Base-by-base conservation (phyloP, 2,797 vertebrate species). In the Pitangus sulphuratus region DNA sequence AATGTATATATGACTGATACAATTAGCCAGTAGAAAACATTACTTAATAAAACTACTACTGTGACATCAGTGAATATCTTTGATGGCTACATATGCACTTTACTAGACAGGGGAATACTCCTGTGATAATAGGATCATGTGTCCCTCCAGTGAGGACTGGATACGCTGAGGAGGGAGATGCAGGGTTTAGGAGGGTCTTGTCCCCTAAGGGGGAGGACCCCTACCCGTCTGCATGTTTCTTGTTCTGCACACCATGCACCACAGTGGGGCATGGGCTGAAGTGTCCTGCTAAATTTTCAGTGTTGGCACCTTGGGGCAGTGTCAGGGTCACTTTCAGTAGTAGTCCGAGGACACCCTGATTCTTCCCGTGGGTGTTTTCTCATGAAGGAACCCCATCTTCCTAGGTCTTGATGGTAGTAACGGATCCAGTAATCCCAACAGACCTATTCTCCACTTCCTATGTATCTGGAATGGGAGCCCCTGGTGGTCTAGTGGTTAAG, bases 161-260 rank as follows among this genome's bases (percentile, higher is more conserved):
- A 44, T 37, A 31, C 0, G 0, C 16, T 25, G 31, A 62, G 47
- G 15, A 71, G 54, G 35, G 35, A 51, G n/a, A 42, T 16, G 33
- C 12, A 53, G 33, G 24, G 30, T 20, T 30, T 35, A 37, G n/a
- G 24, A 86, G 18, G 9, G n/a, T 78, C 65, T 50, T n/a, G 54
- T 33, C 1, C 28, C 30, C 48, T 1, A 1, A 42, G 2, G 7
- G 15, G 13, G 19, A 77, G 14, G 37, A 53, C 4, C 3, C 2
- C 25, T 44, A 68, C 7, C 10, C 13, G 48, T 39, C 47, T 42
- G 25, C n/a, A 13, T 0, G 3, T 44, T 65, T 44, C 64, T 54
- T 56, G 39, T 30, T 76, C 62, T 76, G 35, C 22, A 51, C 28
- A 18, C 42, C 51, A 3, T 0, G 1, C 24, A 60, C 16, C 35